These are phyloP conservation scores for Silurus aristotelis DNA, from an alignment of 2,797 vertebrate species.

Conservation along the genomic window DNA sequence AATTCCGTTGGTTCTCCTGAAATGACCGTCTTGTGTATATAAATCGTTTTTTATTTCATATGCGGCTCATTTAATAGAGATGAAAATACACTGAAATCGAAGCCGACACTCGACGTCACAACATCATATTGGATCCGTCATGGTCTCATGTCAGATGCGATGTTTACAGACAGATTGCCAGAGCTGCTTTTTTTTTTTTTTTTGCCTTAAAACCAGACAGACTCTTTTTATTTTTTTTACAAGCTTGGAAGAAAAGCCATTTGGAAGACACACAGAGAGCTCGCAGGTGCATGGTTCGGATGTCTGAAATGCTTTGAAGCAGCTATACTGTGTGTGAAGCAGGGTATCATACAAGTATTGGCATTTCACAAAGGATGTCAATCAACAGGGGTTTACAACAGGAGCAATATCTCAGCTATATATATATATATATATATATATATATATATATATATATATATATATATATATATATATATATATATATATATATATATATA, in stretches of 20 bases:
- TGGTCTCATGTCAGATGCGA: slow-evolving; percentile 2
- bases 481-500: neutral
- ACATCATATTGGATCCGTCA: slow-evolving; percentile 7
- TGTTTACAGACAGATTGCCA: slow-evolving; percentile 10
- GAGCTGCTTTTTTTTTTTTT: slow-evolving; percentile 19
- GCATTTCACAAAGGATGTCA: slow-evolving; percentile 4
- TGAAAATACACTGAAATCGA: slow-evolving; percentile 5
- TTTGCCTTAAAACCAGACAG: neutral
- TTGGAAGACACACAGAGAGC: slow-evolving; percentile 25
- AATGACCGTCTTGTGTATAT: neutral
- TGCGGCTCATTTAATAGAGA: neutral
- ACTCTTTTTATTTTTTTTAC: neutral
- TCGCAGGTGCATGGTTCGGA: slow-evolving; percentile 13
- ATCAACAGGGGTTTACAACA: neutral
- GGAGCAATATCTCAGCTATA: neutral
- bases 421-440: neutral
- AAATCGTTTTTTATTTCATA: slow-evolving; percentile 10
- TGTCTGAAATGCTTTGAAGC: slow-evolving; percentile 18
- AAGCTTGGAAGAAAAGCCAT: slow-evolving; percentile 19
- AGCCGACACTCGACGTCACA: neutral
- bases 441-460: neutral
- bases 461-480: neutral
- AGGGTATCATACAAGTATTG: slow-evolving; percentile 7
- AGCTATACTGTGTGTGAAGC: neutral
- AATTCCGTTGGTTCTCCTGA: slow-evolving; percentile 6